phyloP scores from a whole-genome alignment of 2,797 vertebrate species.

The Enteromius thamalakanensis region DNA sequence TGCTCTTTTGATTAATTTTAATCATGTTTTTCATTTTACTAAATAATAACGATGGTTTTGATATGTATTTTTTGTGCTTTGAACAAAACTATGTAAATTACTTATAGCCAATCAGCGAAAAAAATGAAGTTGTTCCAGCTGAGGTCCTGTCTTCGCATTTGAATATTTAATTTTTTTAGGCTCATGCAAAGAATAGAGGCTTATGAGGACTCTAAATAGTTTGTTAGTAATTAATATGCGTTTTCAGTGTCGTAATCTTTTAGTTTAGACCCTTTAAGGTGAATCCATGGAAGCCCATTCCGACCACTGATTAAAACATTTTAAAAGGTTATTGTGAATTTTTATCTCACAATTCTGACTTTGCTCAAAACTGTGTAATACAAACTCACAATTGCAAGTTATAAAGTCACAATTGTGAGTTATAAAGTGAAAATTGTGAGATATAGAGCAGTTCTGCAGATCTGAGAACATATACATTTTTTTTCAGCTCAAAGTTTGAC shows the following conservation, averaged over 20 bases:
- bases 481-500: too few relatives aligned
- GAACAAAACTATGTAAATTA: conserved; percentile 32
- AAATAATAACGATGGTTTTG: conserved; percentile 1
- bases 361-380: too few relatives aligned
- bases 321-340: too few relatives aligned
- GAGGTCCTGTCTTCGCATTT: not conserved
- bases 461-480: too few relatives aligned
- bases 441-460: too few relatives aligned
- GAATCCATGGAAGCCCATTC: not conserved
- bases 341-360: too few relatives aligned
- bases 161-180: not conserved
- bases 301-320: too few relatives aligned
- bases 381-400: too few relatives aligned
- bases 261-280: conserved; percentile 2
- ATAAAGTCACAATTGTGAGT: too few relatives aligned
- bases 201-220: not conserved
- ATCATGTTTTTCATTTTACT: conserved; percentile 29
- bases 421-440: too few relatives aligned
- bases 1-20: conserved; percentile 38
- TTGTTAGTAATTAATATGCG: not conserved
- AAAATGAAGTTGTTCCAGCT: not conserved
- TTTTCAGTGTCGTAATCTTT: not conserved
- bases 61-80: conserved; percentile 16
- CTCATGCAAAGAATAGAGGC: not conserved
- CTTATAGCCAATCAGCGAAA: not conserved